These are phyloP conservation scores for Dastarcus helophoroides DNA, from an alignment of 2,888 invertebrate species.

Conservation along the genomic window DNA sequence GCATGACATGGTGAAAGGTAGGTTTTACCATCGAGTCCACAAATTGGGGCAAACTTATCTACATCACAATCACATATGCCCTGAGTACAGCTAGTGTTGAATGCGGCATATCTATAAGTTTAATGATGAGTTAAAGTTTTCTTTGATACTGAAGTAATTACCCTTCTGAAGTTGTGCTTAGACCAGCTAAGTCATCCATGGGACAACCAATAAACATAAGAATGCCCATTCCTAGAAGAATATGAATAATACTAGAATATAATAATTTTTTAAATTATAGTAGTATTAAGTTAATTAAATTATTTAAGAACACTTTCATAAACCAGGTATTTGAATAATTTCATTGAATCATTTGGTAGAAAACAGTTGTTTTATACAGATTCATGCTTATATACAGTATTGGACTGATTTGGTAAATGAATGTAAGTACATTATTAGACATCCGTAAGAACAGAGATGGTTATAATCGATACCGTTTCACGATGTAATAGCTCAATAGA, in stretches of 20 bases:
- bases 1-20: slow-evolving; percentile 86
- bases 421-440: too few species aligned
- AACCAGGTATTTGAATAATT: neutral
- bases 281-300: too few species aligned
- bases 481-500: too few species aligned
- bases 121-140: neutral
- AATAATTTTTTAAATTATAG: too few species aligned
- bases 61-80: slow-evolving; percentile 60
- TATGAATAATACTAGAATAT: too few species aligned
- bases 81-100: slow-evolving; percentile 51
- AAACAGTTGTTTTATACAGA: neutral
- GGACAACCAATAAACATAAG: slow-evolving; percentile 86
- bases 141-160: slow-evolving; percentile 10
- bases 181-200: slow-evolving; percentile 67
- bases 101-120: slow-evolving; percentile 21
- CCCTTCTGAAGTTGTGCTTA: slow-evolving; percentile 28
- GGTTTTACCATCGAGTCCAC: slow-evolving; percentile 69
- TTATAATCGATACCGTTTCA: too few species aligned
- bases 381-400: too few species aligned
- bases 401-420: too few species aligned
- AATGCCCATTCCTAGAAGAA: slow-evolving; percentile 59
- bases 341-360: neutral
- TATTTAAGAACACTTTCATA: neutral
- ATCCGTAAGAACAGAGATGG: too few species aligned
- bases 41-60: slow-evolving; percentile 72